Evolutionary conservation across 2,888 invertebrate genomes (phyloP).

Genomic region (Thysanoteuthis rhombus): DNA sequence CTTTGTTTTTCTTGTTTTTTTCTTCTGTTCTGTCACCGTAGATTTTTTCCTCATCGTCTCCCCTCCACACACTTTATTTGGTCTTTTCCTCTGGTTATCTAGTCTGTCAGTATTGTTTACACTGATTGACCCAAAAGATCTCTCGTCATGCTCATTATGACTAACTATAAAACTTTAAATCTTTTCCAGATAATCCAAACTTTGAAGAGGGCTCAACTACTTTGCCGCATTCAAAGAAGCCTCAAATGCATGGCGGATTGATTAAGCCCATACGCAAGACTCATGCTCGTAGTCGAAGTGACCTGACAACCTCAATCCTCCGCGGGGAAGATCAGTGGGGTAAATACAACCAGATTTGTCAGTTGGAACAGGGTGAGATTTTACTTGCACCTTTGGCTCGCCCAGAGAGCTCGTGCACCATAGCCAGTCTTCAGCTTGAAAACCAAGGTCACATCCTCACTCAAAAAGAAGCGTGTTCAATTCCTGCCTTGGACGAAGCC

Average conservation of each 20-base stretch:
- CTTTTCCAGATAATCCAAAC: background rate
- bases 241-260: background rate
- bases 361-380: slow-evolving; percentile 37
- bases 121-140: too few relatives aligned
- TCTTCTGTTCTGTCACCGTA: background rate
- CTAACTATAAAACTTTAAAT: background rate
- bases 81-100: background rate
- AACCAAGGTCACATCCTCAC: slow-evolving; percentile 45
- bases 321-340: slow-evolving; percentile 51
- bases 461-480: slow-evolving; percentile 42
- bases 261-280: background rate
- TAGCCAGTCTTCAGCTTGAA: slow-evolving; percentile 56
- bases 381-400: slow-evolving; percentile 50
- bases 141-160: background rate
- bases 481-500: slow-evolving; percentile 44
- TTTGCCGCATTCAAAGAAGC: background rate
- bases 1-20: background rate
- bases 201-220: background rate
- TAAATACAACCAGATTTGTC: slow-evolving; percentile 50
- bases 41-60: background rate
- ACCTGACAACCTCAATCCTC: slow-evolving; percentile 50
- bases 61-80: background rate
- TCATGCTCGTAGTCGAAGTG: slow-evolving; percentile 54
- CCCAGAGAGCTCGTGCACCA: slow-evolving; percentile 52
- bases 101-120: background rate